Conservation (phyloP, 2,797 vertebrate species). For the Sebastes cheni region DNA sequence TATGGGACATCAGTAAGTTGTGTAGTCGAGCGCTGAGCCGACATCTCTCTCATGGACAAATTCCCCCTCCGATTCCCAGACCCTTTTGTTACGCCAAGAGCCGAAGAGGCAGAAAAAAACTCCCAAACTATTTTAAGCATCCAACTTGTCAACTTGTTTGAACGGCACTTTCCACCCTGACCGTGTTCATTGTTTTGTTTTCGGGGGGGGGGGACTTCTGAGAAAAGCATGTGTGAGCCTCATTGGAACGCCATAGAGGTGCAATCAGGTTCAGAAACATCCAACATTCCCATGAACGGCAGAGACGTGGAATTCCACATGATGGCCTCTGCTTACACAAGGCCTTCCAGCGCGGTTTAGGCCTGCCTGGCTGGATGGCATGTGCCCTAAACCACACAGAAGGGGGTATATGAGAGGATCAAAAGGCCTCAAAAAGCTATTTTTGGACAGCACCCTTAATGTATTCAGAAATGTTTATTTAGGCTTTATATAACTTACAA, state of each 20-base stretch:
- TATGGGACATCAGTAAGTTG: constrained; percentile 46
- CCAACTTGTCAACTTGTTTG: constrained; percentile 42
- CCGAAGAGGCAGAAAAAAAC: constrained; percentile 63
- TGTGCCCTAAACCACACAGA: constrained; percentile 75
- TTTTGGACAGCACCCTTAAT: constrained; percentile 77
- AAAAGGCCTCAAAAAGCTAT: constrained; percentile 72
- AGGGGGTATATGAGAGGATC: constrained; percentile 69
- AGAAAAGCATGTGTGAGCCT: constrained; percentile 55
- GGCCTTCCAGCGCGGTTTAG: constrained; percentile 75
- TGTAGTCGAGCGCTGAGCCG: constrained; percentile 54
- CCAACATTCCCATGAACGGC: constrained; percentile 74
- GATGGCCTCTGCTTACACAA: constrained; percentile 78
- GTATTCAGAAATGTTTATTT: constrained; percentile 81
- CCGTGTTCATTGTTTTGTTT: constrained; percentile 60
- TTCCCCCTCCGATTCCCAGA: background rate
- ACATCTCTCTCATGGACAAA: constrained; percentile 42
- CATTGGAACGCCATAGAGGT: constrained; percentile 64
- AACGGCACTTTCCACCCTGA: constrained; percentile 53
- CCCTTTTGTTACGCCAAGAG: constrained; percentile 46
- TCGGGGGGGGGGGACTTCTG: constrained; percentile 53
- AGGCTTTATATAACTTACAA: constrained; percentile 77
- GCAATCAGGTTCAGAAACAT: constrained; percentile 68
- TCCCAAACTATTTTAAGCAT: constrained; percentile 66
- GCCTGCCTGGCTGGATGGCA: constrained; percentile 78
- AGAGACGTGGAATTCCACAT: constrained; percentile 79